phyloP scores from a whole-genome alignment of 2,113 vertebrate genomes.

The Nerophis ophidion region DNA sequence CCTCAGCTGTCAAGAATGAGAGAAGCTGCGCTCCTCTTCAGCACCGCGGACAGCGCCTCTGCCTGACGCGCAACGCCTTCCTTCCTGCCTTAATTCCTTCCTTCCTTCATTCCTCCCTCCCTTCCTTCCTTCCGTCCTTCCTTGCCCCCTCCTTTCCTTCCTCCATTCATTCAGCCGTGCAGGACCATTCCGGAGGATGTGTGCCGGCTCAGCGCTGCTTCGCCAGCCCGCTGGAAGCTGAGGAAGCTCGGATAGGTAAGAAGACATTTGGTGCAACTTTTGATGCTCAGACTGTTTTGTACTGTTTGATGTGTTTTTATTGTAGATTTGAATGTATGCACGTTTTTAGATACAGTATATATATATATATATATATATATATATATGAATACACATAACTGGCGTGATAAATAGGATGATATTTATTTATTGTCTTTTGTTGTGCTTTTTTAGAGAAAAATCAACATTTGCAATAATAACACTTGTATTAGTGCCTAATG shows the following conservation, averaged over 20 bases:
- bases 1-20: too few species aligned
- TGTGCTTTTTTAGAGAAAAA: too few species aligned
- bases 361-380: too few species aligned
- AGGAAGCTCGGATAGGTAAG: constrained; percentile 52
- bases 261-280: background rate
- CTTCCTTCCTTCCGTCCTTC: background rate
- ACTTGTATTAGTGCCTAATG: too few species aligned
- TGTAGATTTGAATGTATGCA: constrained; percentile 17
- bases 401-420: too few species aligned
- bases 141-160: background rate
- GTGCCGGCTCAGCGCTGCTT: constrained; percentile 7
- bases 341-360: too few species aligned
- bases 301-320: constrained; percentile 11
- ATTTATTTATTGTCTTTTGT: too few species aligned
- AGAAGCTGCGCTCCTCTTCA: constrained; percentile 23
- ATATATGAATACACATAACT: too few species aligned
- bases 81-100: constrained; percentile 2
- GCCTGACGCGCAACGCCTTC: background rate
- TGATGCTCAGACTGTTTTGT: background rate
- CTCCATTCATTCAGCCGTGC: background rate
- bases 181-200: constrained; percentile 28
- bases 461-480: too few species aligned
- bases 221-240: constrained; percentile 30
- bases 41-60: constrained; percentile 68
- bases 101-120: background rate